Evolutionary conservation across 2,797 vertebrate species (phyloP).

Genomic region (Hyperoplus lanceolatus): DNA sequence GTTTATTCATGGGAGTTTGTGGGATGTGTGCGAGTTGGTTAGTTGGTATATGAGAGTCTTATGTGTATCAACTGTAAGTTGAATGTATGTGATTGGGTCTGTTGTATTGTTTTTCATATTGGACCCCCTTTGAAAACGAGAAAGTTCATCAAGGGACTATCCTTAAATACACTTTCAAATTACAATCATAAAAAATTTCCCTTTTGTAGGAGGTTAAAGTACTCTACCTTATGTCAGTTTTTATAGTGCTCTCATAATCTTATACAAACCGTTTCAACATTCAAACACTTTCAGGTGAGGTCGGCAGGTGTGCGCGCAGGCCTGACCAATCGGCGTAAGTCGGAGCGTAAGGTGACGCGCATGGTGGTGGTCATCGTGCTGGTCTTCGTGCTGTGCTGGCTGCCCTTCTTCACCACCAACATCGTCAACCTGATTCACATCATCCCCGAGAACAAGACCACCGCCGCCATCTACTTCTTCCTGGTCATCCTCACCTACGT

Average conservation of each 20-base stretch:
- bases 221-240: no score
- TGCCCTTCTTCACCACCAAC: slow-evolving; percentile 94
- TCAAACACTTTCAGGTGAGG: slow-evolving; percentile 78
- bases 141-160: no score
- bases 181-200: no score
- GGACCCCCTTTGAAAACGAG: no score
- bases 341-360: slow-evolving; percentile 93
- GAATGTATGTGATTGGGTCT: no score
- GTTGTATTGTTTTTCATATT: no score
- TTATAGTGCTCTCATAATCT: slow-evolving; percentile 1
- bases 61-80: no score
- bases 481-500: slow-evolving; percentile 93
- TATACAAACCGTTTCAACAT: slow-evolving; percentile 11
- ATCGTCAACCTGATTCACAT: slow-evolving; percentile 91
- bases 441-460: slow-evolving; percentile 87
- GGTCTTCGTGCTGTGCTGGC: slow-evolving; percentile 94
- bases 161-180: no score
- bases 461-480: slow-evolving; percentile 88
- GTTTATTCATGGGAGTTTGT: no score
- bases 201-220: no score
- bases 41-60: no score
- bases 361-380: slow-evolving; percentile 97
- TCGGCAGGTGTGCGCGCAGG: slow-evolving; percentile 88
- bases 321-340: slow-evolving; percentile 86
- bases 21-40: no score